Evolutionary conservation across 2,888 invertebrate species (phyloP).

Genomic region (Amphipyra berbera): DNA sequence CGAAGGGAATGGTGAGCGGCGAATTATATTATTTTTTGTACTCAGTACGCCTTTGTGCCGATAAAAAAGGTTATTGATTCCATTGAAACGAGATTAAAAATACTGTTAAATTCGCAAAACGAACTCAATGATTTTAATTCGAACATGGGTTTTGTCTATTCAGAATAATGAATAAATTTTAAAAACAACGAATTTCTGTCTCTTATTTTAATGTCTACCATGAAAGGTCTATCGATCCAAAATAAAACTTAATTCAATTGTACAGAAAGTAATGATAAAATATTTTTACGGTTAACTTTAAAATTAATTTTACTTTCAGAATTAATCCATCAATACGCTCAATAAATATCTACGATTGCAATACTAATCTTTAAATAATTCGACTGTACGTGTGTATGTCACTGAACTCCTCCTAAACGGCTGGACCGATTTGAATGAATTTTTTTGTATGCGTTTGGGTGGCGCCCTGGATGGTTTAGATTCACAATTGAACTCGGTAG

Average conservation of each 20-base stretch:
- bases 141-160: conserved; percentile 25
- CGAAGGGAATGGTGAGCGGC: conserved; percentile 20
- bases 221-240: neutral
- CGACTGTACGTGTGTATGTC: no score
- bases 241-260: neutral
- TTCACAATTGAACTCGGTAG: no score
- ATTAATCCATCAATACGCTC: no score
- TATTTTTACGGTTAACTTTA: no score
- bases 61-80: conserved; percentile 15
- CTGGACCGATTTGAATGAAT: no score
- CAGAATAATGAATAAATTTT: conserved; percentile 21
- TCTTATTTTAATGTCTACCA: conserved; percentile 1
- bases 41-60: conserved; percentile 10
- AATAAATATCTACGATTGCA: no score
- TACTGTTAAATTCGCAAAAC: conserved; percentile 19
- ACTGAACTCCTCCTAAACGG: no score
- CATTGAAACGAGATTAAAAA: conserved; percentile 28
- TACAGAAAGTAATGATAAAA: no score
- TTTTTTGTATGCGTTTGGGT: no score
- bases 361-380: no score
- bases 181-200: neutral
- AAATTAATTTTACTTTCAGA: no score
- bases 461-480: no score
- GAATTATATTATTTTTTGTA: conserved; percentile 31
- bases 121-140: conserved; percentile 19